Evolutionary conservation across 2,113 vertebrate species (phyloP), one percentile per base, ranked within the genome.

Genomic region (Lamprologus callipterus): DNA sequence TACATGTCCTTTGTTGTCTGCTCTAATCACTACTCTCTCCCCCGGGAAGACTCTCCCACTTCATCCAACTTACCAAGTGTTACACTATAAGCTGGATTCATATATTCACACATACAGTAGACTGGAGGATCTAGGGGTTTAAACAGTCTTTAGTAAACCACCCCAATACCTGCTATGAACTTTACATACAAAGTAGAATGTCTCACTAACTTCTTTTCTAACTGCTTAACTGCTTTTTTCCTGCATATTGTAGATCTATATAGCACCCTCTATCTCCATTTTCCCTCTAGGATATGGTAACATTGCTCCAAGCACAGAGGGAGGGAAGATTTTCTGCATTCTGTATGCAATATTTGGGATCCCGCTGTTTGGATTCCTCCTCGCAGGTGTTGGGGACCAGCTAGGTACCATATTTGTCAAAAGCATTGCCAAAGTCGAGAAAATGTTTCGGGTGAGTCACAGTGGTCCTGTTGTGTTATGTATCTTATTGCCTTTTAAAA

Each of bases 341-440:
- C 96, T 99, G 9, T 99, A 99, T 91, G 98, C 98, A 89, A 97
- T 99, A 82, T 99, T 99, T 95, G 98, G 98, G 45, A 99, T 99
- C 86, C 98, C 98, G 4, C 96, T 99, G 3, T 99, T 99, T 94
- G 98, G 98, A 81, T 99, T 99, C 95, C 96, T 99, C 87, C 96
- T 99, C 82, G 98, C 98, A 87, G 98, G 98, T 17, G 98, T 99
- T 85, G 98, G 98, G 80, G 98, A 99, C 85, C 98, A 99, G 93
- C 97, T 99, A 19, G 98, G 98, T 85, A 99, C 98, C 89, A 99
- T 99, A 94, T 99, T 99, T 95, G 98, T 98, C 83, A 99, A 98
- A 95, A 95, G 97, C 95, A 99, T 99, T 8, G 97, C 98, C 88
- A 97, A 97, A 91, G 98, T 99, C 94, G 98, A 99, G 93, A 98